phyloP scores from a whole-genome alignment of 2,113 vertebrate species.

The Cochlearius cochlearius region DNA sequence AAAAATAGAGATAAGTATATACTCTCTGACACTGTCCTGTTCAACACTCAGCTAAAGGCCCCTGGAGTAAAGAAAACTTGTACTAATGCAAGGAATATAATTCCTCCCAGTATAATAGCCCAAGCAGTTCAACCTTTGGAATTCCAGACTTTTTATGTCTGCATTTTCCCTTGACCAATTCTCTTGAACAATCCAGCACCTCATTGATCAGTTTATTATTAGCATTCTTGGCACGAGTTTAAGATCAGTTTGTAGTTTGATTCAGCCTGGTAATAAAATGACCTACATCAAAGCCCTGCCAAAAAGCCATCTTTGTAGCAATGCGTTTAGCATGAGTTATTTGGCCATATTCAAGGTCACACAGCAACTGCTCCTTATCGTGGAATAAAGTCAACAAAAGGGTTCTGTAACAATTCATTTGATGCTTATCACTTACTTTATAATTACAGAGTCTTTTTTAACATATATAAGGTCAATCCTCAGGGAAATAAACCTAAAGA shows the following conservation, averaged over 20 bases:
- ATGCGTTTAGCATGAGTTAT: slow-evolving; percentile 74
- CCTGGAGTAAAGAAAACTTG: slow-evolving; percentile 49
- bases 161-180: slow-evolving; percentile 73
- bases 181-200: slow-evolving; percentile 74
- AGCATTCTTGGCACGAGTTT: slow-evolving; percentile 79
- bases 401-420: not conserved
- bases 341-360: slow-evolving; percentile 60
- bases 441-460: not conserved
- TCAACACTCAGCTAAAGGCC: not conserved
- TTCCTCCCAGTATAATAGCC: not conserved
- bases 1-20: slow-evolving; percentile 71
- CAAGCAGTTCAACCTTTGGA: slow-evolving; percentile 34
- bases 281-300: slow-evolving; percentile 76
- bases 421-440: slow-evolving; percentile 10
- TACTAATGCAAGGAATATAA: not conserved
- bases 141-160: slow-evolving; percentile 72
- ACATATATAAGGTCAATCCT: not conserved
- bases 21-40: slow-evolving; percentile 22
- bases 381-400: slow-evolving; percentile 25
- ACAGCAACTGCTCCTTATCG: not conserved
- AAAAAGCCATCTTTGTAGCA: slow-evolving; percentile 67
- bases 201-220: slow-evolving; percentile 81
- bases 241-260: slow-evolving; percentile 74
- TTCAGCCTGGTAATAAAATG: slow-evolving; percentile 81
- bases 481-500: not conserved